Evolutionary conservation across 2,113 vertebrate species (phyloP), one percentile per base, ranked within the genome.

Genomic region (Dasyornis broadbenti): DNA sequence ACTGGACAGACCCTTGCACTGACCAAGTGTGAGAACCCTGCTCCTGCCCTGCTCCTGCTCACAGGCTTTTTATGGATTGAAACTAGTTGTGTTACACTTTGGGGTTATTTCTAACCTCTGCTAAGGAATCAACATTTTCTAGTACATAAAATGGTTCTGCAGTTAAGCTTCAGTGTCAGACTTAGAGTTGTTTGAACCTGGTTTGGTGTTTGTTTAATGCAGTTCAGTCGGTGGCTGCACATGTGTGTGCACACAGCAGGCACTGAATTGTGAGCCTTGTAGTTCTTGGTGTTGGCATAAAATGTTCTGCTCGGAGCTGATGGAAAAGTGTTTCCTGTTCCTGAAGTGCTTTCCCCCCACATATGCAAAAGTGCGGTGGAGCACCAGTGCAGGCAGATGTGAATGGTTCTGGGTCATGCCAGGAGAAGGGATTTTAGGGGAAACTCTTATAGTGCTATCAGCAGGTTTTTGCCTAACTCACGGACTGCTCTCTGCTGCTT

Each of bases 181-280:
- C 23, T 20, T 15, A 17, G 26, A 64, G 30, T 28, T 47, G 27
- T 69, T 79, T 82, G 78, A 52, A 28, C 23, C 4, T 11, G 7
- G 11, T 31, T 91, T 69, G 1, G 12, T 57, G 26, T 45, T 78
- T 52, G 54, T 78, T 75, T 22, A 21, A 1, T 15, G 44, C 1
- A 1, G 5, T 59, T 61, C 42, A 78, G 1, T 33, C 2, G 0
- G 3, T 24, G 56, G 26, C 42, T 18, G 22, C 7, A 0, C 0
- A 0, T 5, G 9, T 0, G 4, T 20, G 33, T 2, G 1, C 0
- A 0, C 9, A 5, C 6, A 14, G 28, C 0, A 0, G 19, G 53
- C 18, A 0, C 33, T 59, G 72, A 28, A 11, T 27, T 0, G 0
- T 15, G 16, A 64, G 21, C 19, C 37, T 28, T 15, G 40, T 37